These are phyloP conservation scores for Gavia stellata DNA, from an alignment of 2,113 vertebrate species.

Conservation along the genomic window DNA sequence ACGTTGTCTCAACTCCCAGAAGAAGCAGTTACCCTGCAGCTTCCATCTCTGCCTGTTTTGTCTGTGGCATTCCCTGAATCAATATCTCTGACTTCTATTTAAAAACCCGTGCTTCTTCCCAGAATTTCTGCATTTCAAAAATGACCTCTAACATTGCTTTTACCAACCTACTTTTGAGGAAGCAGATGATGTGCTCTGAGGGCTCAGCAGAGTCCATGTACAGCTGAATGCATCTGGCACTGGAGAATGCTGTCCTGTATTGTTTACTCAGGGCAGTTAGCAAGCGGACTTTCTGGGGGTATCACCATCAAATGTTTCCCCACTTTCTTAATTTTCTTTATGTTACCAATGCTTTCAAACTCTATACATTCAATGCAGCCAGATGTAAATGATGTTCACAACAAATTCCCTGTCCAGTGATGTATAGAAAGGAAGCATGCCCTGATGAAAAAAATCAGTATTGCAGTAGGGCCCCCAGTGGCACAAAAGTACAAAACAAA, in stretches of 20 bases:
- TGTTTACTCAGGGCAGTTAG: not conserved
- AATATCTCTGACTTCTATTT: not conserved
- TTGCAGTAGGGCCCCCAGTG: not conserved
- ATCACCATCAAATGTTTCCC: not conserved
- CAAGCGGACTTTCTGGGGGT: not conserved
- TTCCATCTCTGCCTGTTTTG: not conserved
- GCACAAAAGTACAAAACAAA: not conserved
- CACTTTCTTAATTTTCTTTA: not conserved
- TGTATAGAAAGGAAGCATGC: not conserved
- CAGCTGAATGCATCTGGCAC: not conserved
- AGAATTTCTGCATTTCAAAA: not conserved
- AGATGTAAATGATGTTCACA: not conserved
- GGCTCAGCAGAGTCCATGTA: not conserved
- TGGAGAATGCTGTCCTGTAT: not conserved
- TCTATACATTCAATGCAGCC: not conserved
- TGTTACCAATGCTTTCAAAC: not conserved
- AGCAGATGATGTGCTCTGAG: not conserved
- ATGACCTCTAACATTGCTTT: not conserved
- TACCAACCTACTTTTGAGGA: not conserved
- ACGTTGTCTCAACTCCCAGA: not conserved
- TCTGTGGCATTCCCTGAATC: not conserved
- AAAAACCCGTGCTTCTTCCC: not conserved
- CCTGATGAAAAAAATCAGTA: not conserved
- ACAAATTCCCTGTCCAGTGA: not conserved
- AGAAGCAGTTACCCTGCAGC: not conserved